phyloP scores from a whole-genome alignment of 2,113 vertebrate species.

The Scartelaos histophorus region DNA sequence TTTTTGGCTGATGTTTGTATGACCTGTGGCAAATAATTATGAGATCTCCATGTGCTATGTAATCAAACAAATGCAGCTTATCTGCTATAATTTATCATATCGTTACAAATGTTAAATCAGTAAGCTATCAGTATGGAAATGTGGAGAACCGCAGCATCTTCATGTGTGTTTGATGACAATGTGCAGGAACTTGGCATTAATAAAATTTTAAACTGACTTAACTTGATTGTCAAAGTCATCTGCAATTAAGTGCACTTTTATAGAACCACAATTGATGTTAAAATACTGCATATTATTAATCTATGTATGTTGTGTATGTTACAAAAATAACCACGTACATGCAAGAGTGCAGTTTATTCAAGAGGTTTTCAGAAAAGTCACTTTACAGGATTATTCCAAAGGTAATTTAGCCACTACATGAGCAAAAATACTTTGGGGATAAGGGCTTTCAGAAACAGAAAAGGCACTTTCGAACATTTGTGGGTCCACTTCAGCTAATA shows the following conservation, averaged over 20 bases:
- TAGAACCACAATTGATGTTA: no score
- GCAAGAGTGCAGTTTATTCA: conserved; percentile 52
- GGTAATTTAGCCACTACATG: background rate
- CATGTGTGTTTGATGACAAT: background rate
- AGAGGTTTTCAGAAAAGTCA: conserved; percentile 37
- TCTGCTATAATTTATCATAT: background rate
- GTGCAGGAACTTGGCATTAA: background rate
- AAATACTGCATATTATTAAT: no score
- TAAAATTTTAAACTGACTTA: background rate
- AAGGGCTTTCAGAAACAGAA: conserved; percentile 23
- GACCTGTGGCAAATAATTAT: background rate
- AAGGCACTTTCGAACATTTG: conserved; percentile 83
- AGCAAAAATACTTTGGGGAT: background rate
- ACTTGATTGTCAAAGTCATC: background rate
- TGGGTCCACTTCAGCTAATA: conserved; percentile 33
- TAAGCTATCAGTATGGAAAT: conserved; percentile 4
- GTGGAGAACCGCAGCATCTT: background rate
- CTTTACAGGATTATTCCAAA: conserved; percentile 1
- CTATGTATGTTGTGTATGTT: no score
- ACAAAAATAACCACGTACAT: conserved; percentile 12
- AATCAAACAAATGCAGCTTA: background rate
- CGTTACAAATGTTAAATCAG: conserved; percentile 8
- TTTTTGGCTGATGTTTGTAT: background rate
- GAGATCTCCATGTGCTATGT: background rate
- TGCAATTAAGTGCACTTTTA: no score